phyloP scores from a whole-genome alignment of 2,888 invertebrate species.

The Xestia c-nigrum region DNA sequence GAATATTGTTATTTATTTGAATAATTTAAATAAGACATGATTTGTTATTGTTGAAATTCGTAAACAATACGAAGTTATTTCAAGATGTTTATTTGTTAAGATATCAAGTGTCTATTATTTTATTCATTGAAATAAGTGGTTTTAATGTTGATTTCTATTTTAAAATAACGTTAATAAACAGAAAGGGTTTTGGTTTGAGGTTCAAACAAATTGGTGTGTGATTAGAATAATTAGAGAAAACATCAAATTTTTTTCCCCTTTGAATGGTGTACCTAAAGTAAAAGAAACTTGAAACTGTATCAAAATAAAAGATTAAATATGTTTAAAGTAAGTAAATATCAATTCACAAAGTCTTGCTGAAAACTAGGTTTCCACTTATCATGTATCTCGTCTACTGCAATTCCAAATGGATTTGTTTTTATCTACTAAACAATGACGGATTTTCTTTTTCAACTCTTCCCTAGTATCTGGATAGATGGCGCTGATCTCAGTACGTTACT shows the following conservation, averaged over 20 bases:
- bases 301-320: neutral
- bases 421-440: too few relatives aligned
- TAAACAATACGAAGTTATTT: constrained; percentile 49
- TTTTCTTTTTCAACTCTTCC: too few relatives aligned
- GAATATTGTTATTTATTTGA: constrained; percentile 27
- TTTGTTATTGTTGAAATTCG: constrained; percentile 16
- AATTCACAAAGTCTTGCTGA: neutral
- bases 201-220: neutral
- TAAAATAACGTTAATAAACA: constrained; percentile 1
- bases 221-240: constrained; percentile 11
- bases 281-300: neutral
- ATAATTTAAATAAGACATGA: constrained; percentile 29
- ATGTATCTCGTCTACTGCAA: neutral
- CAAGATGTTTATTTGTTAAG: constrained; percentile 50
- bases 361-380: neutral
- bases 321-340: neutral
- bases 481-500: too few relatives aligned
- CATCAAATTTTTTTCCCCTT: neutral
- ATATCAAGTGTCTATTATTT: constrained; percentile 40
- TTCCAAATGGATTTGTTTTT: too few relatives aligned
- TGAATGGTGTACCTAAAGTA: too few relatives aligned
- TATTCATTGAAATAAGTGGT: constrained; percentile 42
- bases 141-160: constrained; percentile 22
- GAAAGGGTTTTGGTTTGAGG: neutral
- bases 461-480: too few relatives aligned